Evolutionary conservation across 2,888 invertebrate species (phyloP).

Genomic region (Cotesia congregata): DNA sequence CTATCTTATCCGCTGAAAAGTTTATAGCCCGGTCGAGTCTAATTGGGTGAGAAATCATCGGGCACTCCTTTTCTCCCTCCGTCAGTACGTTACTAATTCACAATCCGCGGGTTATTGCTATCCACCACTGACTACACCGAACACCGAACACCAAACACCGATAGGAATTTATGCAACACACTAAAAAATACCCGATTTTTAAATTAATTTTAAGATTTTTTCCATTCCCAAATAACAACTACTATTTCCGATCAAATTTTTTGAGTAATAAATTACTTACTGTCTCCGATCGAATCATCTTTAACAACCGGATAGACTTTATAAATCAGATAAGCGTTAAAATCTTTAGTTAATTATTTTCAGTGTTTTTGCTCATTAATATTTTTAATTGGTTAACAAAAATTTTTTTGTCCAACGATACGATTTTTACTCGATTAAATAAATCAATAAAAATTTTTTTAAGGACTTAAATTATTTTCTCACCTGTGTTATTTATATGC

Average conservation of each 20-base stretch:
- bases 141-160: too few relatives aligned
- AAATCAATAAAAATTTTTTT: not conserved
- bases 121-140: slow-evolving; percentile 21
- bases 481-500: not conserved
- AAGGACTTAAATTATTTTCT: not conserved
- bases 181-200: not conserved
- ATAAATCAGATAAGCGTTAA: not conserved
- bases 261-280: not conserved
- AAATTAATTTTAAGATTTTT: not conserved
- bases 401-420: not conserved
- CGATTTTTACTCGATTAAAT: not conserved
- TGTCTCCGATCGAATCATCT: not conserved
- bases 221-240: not conserved
- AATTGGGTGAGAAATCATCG: slow-evolving; percentile 70
- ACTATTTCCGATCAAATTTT: not conserved
- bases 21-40: slow-evolving; percentile 69
- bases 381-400: not conserved
- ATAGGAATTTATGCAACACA: not conserved
- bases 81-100: slow-evolving; percentile 63
- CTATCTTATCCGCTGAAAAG: slow-evolving; percentile 68
- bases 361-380: not conserved
- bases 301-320: not conserved
- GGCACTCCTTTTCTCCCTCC: slow-evolving; percentile 67
- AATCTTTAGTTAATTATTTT: not conserved
- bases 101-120: slow-evolving; percentile 64